Evolutionary conservation across 1,140 invertebrate genomes (phyloP), one percentile per base, ranked within the genome.

Genomic region (Aphelenchoides avenae): DNA sequence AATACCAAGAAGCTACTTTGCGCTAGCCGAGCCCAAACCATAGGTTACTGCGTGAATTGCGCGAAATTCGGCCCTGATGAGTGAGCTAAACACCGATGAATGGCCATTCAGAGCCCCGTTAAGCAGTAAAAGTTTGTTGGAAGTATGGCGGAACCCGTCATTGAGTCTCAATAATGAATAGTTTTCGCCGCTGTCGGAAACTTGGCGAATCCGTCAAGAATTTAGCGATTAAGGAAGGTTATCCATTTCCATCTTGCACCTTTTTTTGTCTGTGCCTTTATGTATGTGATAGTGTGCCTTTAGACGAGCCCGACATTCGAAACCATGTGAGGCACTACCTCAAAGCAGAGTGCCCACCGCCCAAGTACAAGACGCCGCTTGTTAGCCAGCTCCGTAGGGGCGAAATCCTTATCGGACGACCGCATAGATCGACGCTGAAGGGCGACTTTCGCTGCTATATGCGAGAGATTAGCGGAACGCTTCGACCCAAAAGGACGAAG

Each of bases 341-440:
- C 2, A 11, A 37, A 11, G 33, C 58, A 27, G 20, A 57, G 24
- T 57, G 55, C 15, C 20, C n/a, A 2, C 15, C 22, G 15, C 13
- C 33, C 9, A 39, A 57, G 13, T 40, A 59, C 3, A 18, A 18
- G 3, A 20, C 57, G 7, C 53, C 53, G 24, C 2, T 57, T 5
- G 37, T 57, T 5, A 30, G 30, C 24, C 55, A 57, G 37, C 30
- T 61, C 5, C 3, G 24, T 3, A 58, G 24, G 6, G 55, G 55
- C 37, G 55, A 57, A 31, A 60, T 57, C 13, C 15, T 57, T 18
- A 20, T 58, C 33, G 53, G 55, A 5, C 27, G 20, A 27, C 55
- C 55, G 5, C 55, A 57, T 58, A 20, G 52, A 7, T 55, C 55
- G 2, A 52, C 51, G 43, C 7, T n/a, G 4, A 27, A n/a, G 0